Evolutionary conservation across 2,888 invertebrate genomes (phyloP).

Genomic region (Eupeodes luniger): DNA sequence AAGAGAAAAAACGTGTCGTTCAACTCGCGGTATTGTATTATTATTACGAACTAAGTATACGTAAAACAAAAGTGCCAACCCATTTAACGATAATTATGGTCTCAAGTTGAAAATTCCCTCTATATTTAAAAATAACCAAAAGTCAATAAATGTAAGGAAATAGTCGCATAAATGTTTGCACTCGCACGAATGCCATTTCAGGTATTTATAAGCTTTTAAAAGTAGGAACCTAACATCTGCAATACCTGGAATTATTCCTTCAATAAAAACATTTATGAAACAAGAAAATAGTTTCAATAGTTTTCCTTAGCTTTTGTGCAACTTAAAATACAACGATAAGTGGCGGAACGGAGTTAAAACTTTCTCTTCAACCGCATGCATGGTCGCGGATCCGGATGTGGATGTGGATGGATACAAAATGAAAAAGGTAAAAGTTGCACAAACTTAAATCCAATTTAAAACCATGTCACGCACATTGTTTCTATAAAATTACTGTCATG

Average conservation of each 20-base stretch:
- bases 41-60: no score
- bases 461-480: slow-evolving; percentile 58
- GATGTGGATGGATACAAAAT: background rate
- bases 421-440: background rate
- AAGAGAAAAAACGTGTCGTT: background rate
- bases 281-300: slow-evolving; percentile 23
- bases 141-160: background rate
- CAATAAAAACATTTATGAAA: slow-evolving; percentile 11
- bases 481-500: slow-evolving; percentile 38
- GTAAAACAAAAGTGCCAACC: background rate
- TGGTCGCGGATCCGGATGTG: background rate
- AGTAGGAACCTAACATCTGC: background rate
- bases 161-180: background rate
- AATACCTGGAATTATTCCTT: background rate
- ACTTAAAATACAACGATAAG: background rate
- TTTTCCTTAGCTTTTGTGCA: background rate
- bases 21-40: no score
- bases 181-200: background rate
- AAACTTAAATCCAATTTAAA: slow-evolving; percentile 56
- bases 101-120: background rate
- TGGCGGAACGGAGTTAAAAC: background rate
- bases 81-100: background rate
- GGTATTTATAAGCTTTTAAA: background rate
- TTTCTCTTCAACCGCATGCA: background rate
- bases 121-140: background rate